Percentiles rank a stretch among this genome's conserved stretches.
phyloP scores from a whole-genome alignment of 2,888 invertebrate species.

The Colostygia pectinataria region DNA sequence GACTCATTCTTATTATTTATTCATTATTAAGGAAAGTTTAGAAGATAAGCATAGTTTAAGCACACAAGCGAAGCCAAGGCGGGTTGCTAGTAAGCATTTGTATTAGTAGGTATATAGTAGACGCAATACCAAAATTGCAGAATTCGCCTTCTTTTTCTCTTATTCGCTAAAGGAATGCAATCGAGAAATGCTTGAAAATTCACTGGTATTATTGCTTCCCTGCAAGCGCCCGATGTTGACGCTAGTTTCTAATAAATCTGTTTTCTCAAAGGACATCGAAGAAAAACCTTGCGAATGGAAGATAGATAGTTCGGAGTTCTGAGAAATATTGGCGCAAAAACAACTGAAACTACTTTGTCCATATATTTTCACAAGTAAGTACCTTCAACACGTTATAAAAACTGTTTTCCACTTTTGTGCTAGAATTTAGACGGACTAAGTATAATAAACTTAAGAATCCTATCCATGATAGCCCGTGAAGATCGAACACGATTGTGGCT shows the following conservation, averaged over 20 bases:
- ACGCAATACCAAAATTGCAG: not conserved
- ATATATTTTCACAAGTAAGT: too few species aligned
- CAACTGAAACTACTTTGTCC: not conserved
- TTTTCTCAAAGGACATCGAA: slow-evolving; percentile 6
- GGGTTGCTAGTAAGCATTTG: too few species aligned
- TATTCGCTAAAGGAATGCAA: slow-evolving; percentile 5
- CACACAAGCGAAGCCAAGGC: too few species aligned
- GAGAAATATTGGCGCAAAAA: slow-evolving; percentile 1
- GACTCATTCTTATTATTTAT: too few species aligned
- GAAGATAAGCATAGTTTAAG: too few species aligned
- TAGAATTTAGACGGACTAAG: too few species aligned
- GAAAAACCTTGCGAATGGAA: slow-evolving; percentile 1
- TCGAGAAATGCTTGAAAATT: slow-evolving; percentile 16
- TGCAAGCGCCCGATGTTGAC: slow-evolving; percentile 17
- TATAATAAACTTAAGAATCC: too few species aligned
- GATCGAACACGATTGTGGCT: not conserved
- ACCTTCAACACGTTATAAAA: too few species aligned
- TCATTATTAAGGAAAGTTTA: too few species aligned
- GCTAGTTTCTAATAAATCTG: slow-evolving; percentile 22
- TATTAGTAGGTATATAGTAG: too few species aligned
- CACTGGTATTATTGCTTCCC: slow-evolving; percentile 22
- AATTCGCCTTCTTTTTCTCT: not conserved
- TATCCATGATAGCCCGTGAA: too few species aligned
- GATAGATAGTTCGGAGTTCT: not conserved
- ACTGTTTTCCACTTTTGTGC: too few species aligned